These are phyloP conservation scores for Ploceus nigricollis DNA, from an alignment of 2,113 vertebrate species.

Conservation along the genomic window DNA sequence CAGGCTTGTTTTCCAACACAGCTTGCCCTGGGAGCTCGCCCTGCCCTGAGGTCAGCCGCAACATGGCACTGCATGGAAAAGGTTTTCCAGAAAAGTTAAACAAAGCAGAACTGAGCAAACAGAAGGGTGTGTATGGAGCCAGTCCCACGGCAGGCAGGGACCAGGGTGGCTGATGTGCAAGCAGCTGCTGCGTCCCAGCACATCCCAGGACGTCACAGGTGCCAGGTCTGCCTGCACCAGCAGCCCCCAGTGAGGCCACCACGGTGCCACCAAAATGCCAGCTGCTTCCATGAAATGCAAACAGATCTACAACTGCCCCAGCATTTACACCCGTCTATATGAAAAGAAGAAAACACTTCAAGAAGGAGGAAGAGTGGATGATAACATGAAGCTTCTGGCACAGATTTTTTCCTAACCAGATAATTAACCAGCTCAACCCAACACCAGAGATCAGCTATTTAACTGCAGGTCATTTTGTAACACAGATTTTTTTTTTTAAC, in stretches of 20 bases:
- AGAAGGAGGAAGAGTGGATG: not conserved
- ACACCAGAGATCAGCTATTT: not conserved
- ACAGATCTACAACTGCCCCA: not conserved
- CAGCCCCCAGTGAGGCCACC: not conserved
- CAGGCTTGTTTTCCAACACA: not conserved
- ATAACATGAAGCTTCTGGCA: not conserved
- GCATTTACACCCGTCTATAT: not conserved
- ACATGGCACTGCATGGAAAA: not conserved
- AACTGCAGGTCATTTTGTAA: not conserved
- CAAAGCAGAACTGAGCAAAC: slow-evolving; percentile 26
- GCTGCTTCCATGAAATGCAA: not conserved
- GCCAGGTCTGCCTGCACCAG: not conserved
- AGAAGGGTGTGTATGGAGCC: not conserved
- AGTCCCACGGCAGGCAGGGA: not conserved
- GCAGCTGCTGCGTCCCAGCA: not conserved
- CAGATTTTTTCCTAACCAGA: not conserved
- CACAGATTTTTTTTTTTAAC: not conserved
- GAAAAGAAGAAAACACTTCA: not conserved
- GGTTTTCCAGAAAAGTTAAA: not conserved
- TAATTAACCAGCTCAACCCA: not conserved
- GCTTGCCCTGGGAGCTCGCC: not conserved
- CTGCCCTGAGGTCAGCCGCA: not conserved
- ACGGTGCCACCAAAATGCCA: not conserved
- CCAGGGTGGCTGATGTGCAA: not conserved
- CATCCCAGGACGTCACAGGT: rapidly evolving